Conservation (phyloP, 2,888 invertebrate genomes). For the Zygaena filipendulae region DNA sequence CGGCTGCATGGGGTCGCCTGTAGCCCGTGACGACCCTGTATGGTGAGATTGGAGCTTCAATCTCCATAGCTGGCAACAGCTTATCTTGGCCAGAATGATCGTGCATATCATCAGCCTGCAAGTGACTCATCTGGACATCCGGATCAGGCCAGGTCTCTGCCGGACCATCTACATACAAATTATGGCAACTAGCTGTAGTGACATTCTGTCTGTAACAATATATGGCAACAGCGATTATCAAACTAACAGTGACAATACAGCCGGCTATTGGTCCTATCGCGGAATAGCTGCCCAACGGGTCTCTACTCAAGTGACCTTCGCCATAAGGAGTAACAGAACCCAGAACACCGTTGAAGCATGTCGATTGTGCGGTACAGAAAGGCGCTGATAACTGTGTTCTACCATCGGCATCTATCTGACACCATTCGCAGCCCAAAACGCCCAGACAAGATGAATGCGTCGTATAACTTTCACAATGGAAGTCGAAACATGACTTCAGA, state of each 20-base stretch:
- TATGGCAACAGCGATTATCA: conserved; percentile 83
- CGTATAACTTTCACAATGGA: conserved; percentile 74
- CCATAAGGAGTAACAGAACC: conserved; percentile 86
- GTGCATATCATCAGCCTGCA: conserved; percentile 76
- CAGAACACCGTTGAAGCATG: conserved; percentile 88
- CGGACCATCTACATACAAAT: conserved; percentile 60
- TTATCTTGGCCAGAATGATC: conserved; percentile 75
- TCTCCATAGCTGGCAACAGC: conserved; percentile 66
- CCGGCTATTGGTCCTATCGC: conserved; percentile 90
- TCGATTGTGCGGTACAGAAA: conserved; percentile 83
- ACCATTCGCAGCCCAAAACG: conserved; percentile 92
- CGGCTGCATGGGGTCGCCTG: conserved; percentile 78
- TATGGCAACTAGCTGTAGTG: conserved; percentile 56
- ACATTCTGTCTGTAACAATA: conserved; percentile 84
- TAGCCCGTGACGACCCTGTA: conserved; percentile 88
- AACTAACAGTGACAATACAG: conserved; percentile 82
- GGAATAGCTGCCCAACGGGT: conserved; percentile 68
- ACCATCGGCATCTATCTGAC: conserved; percentile 82
- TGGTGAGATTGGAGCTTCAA: conserved; percentile 83
- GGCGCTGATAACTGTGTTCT: conserved; percentile 73
- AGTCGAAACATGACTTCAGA: conserved; percentile 73
- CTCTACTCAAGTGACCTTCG: conserved; percentile 68
- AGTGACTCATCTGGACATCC: conserved; percentile 77
- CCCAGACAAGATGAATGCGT: conserved; percentile 76
- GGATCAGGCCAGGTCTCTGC: conserved; percentile 63